Conservation (phyloP, 2,113 vertebrate species). For the Microcebus murinus region DNA sequence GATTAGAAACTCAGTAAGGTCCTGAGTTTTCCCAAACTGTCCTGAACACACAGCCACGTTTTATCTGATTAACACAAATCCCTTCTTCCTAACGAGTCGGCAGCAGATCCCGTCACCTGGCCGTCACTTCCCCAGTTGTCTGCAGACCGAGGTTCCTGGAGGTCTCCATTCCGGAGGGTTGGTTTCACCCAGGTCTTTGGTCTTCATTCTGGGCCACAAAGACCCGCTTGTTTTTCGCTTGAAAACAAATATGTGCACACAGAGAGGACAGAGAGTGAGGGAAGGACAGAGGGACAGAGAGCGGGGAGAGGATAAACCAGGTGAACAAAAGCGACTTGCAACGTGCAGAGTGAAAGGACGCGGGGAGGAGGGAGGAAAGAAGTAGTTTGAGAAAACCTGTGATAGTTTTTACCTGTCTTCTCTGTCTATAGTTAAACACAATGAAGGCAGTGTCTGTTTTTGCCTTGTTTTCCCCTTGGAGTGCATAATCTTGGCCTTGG, state of each 20-base stretch:
- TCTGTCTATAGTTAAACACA: not conserved
- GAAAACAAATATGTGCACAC: no score
- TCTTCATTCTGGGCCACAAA: not conserved
- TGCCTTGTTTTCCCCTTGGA: not conserved
- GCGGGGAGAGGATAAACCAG: not conserved
- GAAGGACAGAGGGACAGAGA: not conserved
- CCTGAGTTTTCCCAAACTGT: fast-evolving
- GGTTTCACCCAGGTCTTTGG: fast-evolving
- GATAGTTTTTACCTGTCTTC: fast-evolving
- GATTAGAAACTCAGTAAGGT: fast-evolving
- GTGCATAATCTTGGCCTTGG: no score
- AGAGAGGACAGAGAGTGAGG: not conserved
- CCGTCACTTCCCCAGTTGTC: fast-evolving
- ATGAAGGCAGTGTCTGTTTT: fast-evolving
- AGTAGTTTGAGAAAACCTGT: fast-evolving
- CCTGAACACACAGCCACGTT: fast-evolving
- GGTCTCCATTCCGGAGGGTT: no score
- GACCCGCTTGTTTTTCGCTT: no score
- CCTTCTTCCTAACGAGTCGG: not conserved
- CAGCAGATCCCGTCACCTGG: fast-evolving
- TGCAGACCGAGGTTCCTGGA: not conserved
- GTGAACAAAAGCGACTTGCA: no score
- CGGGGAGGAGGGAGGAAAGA: no score
- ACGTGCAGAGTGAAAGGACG: fast-evolving
- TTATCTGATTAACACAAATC: no score